A percentile compares a stretch with the other conserved stretches of the same genome.
phyloP scores from a whole-genome alignment of 2,113 vertebrate genomes.

The Gambusia holbrooki region DNA sequence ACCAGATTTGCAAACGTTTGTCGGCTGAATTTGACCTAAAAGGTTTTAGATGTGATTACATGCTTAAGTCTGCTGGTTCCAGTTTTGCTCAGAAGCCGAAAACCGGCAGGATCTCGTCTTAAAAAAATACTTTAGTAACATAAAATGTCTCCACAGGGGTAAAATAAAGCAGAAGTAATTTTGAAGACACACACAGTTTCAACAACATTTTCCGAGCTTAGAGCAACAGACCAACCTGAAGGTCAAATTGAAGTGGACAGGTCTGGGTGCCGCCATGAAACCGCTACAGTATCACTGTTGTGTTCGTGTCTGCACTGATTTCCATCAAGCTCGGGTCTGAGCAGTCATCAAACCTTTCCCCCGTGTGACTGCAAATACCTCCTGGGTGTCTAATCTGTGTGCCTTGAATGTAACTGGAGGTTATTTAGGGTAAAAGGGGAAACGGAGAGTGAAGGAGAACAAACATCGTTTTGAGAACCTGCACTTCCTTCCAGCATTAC shows the following conservation, averaged over 20 bases:
- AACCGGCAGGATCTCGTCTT: background rate
- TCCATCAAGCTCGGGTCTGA: slow-evolving; percentile 19
- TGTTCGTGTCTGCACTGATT: slow-evolving; percentile 39
- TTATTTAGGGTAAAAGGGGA: slow-evolving; percentile 40
- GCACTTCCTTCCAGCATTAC: slow-evolving; percentile 57
- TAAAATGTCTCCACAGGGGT: slow-evolving; percentile 34
- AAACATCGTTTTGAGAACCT: slow-evolving; percentile 28
- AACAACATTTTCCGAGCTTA: slow-evolving; percentile 5
- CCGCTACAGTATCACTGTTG: slow-evolving; percentile 26
- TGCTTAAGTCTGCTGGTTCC: background rate
- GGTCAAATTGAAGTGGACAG: slow-evolving; percentile 48
- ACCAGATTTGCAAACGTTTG: background rate
- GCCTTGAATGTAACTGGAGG: slow-evolving; percentile 9
- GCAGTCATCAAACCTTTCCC: slow-evolving; percentile 12
- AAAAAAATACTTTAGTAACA: slow-evolving; percentile 14
- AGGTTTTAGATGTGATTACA: background rate
- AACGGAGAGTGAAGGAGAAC: slow-evolving; percentile 31
- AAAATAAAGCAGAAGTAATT: slow-evolving; percentile 28
- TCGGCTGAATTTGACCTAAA: background rate
- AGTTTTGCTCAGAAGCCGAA: background rate
- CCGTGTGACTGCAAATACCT: slow-evolving; percentile 4
- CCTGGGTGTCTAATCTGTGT: background rate
- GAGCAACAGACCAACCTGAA: slow-evolving; percentile 28
- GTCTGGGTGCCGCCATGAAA: slow-evolving; percentile 36
- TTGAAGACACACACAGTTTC: slow-evolving; percentile 30